Evolutionary conservation across 2,113 vertebrate genomes (phyloP), one percentile per base, ranked within the genome.

Genomic region (Sardina pilchardus): DNA sequence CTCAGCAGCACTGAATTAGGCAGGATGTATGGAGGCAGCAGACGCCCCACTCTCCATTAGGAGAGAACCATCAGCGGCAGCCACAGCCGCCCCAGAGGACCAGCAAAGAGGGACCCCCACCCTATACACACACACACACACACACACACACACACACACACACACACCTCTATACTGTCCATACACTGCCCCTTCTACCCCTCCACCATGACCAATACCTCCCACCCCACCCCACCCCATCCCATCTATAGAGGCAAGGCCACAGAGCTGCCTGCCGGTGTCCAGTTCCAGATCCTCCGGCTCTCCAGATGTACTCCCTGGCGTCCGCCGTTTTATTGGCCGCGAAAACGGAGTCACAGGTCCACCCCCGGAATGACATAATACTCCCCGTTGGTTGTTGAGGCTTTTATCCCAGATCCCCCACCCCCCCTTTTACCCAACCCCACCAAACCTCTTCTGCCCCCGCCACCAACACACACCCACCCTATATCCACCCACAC

Each of bases 231-330:
- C 43, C 48, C 47, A 9, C 71, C 88, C 83, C 82, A 53, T 53
- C 50, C 17, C 50, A 47, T 47, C 45, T 47, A 83, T 2, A 39
- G 82, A 85, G 67, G 24, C 21, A 71, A 14, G 63, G 63, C 48
- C 8, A 4, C 30, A n/a, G 75, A 30, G 75, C 67, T 19, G 48
- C 19, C 17, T 39, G 82, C 48, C n/a, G 63, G 92, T 91, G 87
- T 93, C 90, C 39, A 48, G 48, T 91, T 93, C 83, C 90, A 71
- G 63, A 86, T 86, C 75, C 34, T 87, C 47, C 85, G 83, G 71
- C 89, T 36, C 91, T 93, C 93, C 94, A 94, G 92, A 93, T 93
- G 94, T 93, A 86, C 90, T 87, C 93, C 91, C 93, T 3, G 56
- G 92, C 88, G 91, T 81, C 80, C 53, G 0, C 16, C 67, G 67